Conservation (phyloP, 2,888 invertebrate species). For the Melipona bicolor region DNA sequence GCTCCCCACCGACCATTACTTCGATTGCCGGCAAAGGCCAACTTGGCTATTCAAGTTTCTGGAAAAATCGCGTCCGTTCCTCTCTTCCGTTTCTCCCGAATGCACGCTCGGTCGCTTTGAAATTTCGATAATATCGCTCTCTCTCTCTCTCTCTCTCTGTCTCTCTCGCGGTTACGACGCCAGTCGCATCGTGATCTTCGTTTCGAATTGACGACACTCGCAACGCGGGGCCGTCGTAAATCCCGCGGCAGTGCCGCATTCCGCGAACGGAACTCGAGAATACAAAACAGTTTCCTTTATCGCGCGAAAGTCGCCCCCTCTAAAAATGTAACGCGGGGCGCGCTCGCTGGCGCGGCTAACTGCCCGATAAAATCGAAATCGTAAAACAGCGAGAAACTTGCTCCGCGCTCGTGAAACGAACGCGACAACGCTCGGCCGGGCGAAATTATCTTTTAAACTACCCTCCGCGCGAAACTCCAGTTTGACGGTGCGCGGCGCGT, state of each 20-base stretch:
- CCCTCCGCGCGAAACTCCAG: slow-evolving; percentile 33
- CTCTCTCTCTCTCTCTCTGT: too few species aligned
- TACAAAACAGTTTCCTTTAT: slow-evolving; percentile 35
- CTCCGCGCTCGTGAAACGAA: slow-evolving; percentile 24
- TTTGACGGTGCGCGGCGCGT: slow-evolving; percentile 11
- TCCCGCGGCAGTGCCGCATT: too few species aligned
- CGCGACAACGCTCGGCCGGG: slow-evolving; percentile 3
- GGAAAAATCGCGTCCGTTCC: not conserved
- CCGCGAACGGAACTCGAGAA: not conserved
- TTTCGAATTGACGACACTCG: too few species aligned
- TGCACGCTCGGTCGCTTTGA: too few species aligned
- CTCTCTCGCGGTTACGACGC: too few species aligned
- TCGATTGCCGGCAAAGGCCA: not conserved
- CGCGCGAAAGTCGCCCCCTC: slow-evolving; percentile 22
- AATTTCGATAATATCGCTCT: too few species aligned
- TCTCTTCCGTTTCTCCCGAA: not conserved
- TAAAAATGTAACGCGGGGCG: slow-evolving; percentile 41
- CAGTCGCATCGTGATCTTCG: too few species aligned
- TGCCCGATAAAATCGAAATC: slow-evolving; percentile 55
- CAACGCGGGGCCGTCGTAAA: too few species aligned
- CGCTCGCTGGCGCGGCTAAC: slow-evolving; percentile 16
- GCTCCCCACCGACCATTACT: not conserved
- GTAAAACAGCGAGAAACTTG: slow-evolving; percentile 49
- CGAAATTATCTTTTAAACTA: slow-evolving; percentile 55
- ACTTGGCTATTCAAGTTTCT: not conserved